Evolutionary conservation across 2,113 vertebrate genomes (phyloP).

Genomic region (Ctenomys sociabilis): DNA sequence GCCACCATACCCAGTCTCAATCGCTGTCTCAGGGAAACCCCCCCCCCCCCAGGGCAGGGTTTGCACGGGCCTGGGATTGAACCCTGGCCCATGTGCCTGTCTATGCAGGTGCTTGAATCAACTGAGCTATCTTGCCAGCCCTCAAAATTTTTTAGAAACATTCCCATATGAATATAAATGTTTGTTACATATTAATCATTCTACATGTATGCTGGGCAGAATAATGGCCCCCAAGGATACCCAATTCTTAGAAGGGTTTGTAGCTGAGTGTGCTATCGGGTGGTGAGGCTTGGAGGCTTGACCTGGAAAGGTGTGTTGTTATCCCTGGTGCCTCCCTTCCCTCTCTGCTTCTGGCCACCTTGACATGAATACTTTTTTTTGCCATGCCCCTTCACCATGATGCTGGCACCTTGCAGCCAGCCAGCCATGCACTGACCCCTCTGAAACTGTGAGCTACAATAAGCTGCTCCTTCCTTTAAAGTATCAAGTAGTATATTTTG

Average conservation of each 20-base stretch:
- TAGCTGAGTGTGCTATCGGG: neutral
- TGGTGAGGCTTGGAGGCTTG: neutral
- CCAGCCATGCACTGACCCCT: neutral
- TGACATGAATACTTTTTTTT: neutral
- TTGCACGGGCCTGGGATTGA: too few relatives aligned
- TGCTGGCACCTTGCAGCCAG: neutral
- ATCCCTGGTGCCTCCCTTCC: neutral
- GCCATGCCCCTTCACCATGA: neutral
- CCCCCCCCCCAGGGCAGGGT: too few relatives aligned
- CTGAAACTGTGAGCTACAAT: neutral
- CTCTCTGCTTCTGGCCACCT: neutral
- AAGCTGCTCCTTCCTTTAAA: neutral
- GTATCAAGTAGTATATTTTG: neutral
- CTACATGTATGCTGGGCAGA: neutral
- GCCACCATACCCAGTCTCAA: too few relatives aligned
- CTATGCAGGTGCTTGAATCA: too few relatives aligned
- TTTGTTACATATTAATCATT: neutral
- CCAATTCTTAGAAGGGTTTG: neutral
- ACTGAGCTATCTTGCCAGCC: neutral
- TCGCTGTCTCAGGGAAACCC: too few relatives aligned
- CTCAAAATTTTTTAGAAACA: neutral
- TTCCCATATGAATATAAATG: neutral
- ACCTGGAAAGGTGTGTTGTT: neutral
- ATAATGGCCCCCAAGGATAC: neutral
- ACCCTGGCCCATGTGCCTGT: too few relatives aligned